Base-by-base conservation (phyloP, 2,113 vertebrate species). In the Paramormyrops kingsleyae region DNA sequence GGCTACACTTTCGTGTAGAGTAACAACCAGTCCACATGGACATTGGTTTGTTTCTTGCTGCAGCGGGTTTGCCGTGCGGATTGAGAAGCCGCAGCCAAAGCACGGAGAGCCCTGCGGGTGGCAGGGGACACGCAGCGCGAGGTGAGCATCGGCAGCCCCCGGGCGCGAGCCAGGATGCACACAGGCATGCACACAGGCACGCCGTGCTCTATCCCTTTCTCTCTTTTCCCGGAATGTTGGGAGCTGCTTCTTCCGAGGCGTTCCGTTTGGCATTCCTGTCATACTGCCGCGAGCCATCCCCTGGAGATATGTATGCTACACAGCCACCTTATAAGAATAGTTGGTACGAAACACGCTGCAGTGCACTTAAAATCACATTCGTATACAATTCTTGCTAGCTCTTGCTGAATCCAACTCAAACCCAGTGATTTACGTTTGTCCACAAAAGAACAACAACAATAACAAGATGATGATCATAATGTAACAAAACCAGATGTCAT, bases 221-320 rank as follows among this genome's bases (percentile, higher is more conserved):
- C 13, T 19, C 24, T 50, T 50, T 31, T 5, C 83, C 19, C 42
- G 83, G 66, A 44, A 83, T 46, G 88, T 77, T 6, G 27, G 13
- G 66, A 88, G 46, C 46, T 88, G 87, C 62, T 88, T 70, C 88
- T 77, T 80, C 77, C 42, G 77, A 83, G 42, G 77, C 77, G 77
- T 83, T 80, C 15, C 87, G 62, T 66, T 74, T n/a, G 19, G 66
- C 88, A 88, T 88, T 88, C 88, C 88, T 62, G 35, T 66, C 89
- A 66, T 89, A 35, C 83, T 66, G 17, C 83, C 44, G 80, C 21
- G 12, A 66, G 84, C 52, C 80, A 85, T 50, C 24, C 42, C 80
- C 49, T 89, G 83, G 53, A 89, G 83, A 59, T 62, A 66, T 80
- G 74, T 15, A 42, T 80, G 35, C 31, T 49, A 70, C 59, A 89